Evolutionary conservation across 2,888 invertebrate genomes (phyloP).

Genomic region (Torymus aiolomorphi): DNA sequence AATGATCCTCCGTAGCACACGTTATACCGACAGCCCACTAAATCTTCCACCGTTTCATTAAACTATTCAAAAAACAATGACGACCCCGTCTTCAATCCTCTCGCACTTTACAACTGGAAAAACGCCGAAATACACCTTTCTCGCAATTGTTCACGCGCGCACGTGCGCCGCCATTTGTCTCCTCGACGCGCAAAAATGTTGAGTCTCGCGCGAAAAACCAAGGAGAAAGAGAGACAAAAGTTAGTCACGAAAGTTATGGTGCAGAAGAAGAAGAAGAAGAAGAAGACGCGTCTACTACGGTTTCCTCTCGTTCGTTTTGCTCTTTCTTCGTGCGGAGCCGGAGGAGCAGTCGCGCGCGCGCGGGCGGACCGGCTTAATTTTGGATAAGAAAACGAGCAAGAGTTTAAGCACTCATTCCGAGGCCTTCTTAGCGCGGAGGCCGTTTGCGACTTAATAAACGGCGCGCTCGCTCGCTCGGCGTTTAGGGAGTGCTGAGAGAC

Average conservation of each 20-base stretch:
- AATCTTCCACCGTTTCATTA: too few species aligned
- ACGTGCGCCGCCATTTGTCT: constrained; percentile 17
- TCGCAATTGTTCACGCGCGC: not conserved
- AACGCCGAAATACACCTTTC: not conserved
- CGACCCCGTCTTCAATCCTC: too few species aligned
- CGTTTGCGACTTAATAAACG: constrained; percentile 60
- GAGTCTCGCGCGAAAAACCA: constrained; percentile 18
- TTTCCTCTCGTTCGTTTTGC: constrained; percentile 11
- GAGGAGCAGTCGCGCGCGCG: not conserved
- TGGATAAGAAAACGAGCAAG: constrained; percentile 62
- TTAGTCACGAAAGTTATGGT: constrained; percentile 11
- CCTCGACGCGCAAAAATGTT: constrained; percentile 9
- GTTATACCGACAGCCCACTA: too few species aligned
- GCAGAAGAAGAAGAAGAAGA: not conserved
- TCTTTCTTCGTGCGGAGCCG: not conserved
- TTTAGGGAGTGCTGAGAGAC: constrained; percentile 23
- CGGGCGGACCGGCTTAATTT: constrained; percentile 50
- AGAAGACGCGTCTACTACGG: not conserved
- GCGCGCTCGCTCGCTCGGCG: constrained; percentile 43
- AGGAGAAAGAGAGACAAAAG: constrained; percentile 6
- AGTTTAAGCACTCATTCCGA: constrained; percentile 58
- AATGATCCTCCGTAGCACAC: too few species aligned
- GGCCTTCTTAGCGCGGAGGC: constrained; percentile 29
- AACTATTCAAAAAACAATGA: too few species aligned
- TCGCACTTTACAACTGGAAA: constrained; percentile 12